These are phyloP conservation scores for Botrylloides violaceus DNA, from an alignment of 23 tunicate species.

Conservation along the genomic window DNA sequence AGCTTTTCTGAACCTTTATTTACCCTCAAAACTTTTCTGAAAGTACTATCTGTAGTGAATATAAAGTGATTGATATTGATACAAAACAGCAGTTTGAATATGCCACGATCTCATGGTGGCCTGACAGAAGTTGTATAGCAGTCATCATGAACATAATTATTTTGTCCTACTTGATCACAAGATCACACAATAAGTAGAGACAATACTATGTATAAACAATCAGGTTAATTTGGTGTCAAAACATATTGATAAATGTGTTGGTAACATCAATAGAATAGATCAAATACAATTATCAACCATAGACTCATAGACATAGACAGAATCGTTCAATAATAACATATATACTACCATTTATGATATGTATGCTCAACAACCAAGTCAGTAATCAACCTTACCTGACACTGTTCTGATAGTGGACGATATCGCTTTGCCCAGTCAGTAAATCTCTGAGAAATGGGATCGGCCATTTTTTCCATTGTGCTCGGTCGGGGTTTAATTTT, in stretches of 20 bases:
- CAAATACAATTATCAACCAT: background rate
- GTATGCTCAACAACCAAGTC: background rate
- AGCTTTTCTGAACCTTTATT: too few relatives aligned
- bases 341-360: background rate
- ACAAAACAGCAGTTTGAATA: too few relatives aligned
- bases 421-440: slow-evolving; percentile 65
- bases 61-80: too few relatives aligned
- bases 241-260: background rate
- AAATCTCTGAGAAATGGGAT: slow-evolving; percentile 55
- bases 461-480: slow-evolving; percentile 62
- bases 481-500: slow-evolving; percentile 61
- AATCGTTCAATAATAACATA: background rate
- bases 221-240: too few relatives aligned
- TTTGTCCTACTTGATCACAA: too few relatives aligned
- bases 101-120: too few relatives aligned
- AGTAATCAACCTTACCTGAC: slow-evolving; percentile 38
- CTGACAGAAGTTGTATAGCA: too few relatives aligned
- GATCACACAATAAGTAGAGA: too few relatives aligned
- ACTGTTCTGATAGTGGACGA: slow-evolving; percentile 49
- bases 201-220: too few relatives aligned
- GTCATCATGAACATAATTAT: too few relatives aligned
- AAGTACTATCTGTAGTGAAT: too few relatives aligned
- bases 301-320: background rate
- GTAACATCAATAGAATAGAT: background rate
- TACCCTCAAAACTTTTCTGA: too few relatives aligned